Base-by-base conservation (phyloP, 2,888 invertebrate genomes). In the Nomada goodeniana region DNA sequence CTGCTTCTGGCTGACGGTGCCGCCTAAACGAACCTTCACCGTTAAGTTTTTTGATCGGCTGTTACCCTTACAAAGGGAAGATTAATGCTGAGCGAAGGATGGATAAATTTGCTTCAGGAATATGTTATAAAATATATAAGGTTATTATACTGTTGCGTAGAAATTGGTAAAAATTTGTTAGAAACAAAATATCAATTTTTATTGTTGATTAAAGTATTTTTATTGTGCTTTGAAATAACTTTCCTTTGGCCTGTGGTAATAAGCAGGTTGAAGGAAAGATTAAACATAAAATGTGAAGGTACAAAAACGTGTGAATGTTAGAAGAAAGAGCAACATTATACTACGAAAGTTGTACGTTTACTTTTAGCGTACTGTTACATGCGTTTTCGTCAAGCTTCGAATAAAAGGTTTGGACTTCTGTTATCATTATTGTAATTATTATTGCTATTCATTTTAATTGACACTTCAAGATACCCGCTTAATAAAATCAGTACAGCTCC, bases 41-140 rank as follows among this genome's bases (percentile, higher is more conserved):
- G n/a, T 20, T 59, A 44, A 64, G 59, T 76, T 72, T 47, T 47
- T 77, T 60, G 36, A 69, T 4, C 50, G 29, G 26, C 36, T n/a
- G 36, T 2, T 57, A 5, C 3, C 7, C 36, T 20, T 20, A 5
- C 50, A 23, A 65, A 47, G 72, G n/a, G 18, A 15, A 44, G 5
- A 36, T 20, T 50, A 13, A 11, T 13, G 52, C 18, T 63, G 20
- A 26, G 42, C 18, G 57, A 68, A 68, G 13, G 15, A 11, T 36
- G 13, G 57, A 18, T 0, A n/a, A 50, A 42, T 42, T 26, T 11
- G 13, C 11, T 15, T 15, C 1, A 47, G 47, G 47, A 47, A 47
- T 13, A 36, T 53, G 55, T 36, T 13, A n/a, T 42, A 23, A 23
- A 63, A 52, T 26, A 18, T n/a, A 29, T 3, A 7, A 23, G 36